phyloP scores from a whole-genome alignment of 2,113 vertebrate genomes.

The Okapia johnstoni region DNA sequence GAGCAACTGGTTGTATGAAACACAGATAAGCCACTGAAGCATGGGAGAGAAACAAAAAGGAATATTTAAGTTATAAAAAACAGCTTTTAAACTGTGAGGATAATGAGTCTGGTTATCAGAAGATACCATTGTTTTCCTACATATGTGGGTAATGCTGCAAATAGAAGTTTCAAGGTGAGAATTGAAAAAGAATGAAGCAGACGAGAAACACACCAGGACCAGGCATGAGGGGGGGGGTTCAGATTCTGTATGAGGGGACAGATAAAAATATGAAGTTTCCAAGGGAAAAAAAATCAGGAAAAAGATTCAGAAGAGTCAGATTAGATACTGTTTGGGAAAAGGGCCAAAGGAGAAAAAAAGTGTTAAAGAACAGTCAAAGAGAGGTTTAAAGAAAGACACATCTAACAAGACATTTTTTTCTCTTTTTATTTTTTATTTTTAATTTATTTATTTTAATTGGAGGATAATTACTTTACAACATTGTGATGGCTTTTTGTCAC shows the following conservation, averaged over 20 bases:
- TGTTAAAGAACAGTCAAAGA: not conserved
- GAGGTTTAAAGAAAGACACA: not conserved
- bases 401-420: not conserved
- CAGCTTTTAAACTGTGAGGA: not conserved
- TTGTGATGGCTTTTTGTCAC: not conserved
- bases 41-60: not conserved
- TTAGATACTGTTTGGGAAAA: not conserved
- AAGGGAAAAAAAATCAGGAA: not conserved
- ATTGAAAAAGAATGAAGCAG: not conserved
- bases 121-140: not conserved
- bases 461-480: not conserved
- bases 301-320: not conserved
- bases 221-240: no score
- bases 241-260: not conserved
- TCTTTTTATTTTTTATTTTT: not conserved
- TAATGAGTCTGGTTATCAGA: not conserved
- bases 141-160: not conserved
- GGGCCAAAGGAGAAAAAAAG: not conserved
- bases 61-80: slow-evolving; percentile 17
- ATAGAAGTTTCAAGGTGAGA: not conserved
- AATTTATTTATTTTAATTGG: not conserved
- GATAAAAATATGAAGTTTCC: not conserved
- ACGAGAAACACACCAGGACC: no score
- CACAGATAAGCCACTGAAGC: not conserved
- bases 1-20: not conserved